Base-by-base conservation (phyloP, 2,888 invertebrate species). In the Ephialtes manifestator region DNA sequence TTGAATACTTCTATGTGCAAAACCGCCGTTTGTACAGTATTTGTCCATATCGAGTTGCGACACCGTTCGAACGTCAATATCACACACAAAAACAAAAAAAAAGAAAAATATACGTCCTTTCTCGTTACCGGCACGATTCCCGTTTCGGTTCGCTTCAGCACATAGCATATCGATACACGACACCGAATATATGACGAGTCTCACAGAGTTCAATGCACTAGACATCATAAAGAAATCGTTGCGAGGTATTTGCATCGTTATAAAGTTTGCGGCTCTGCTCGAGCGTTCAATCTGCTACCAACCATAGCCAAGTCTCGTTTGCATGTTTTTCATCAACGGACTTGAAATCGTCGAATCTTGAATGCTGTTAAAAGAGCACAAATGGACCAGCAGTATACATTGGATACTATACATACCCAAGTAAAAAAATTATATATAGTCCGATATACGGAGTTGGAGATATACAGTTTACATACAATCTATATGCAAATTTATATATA, bases 241-340 rank as follows among this genome's bases (percentile, higher is more conserved):
- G 20, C 65, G 35, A 75, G 48, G 74, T 48, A 75, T 75, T 63
- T 68, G 68, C 75, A 63, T 81, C 81, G 81, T 81, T 81, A 76
- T 39, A 81, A 81, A 81, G 70, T 75, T 81, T 80, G 43, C 63
- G 53, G 53, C 60, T 70, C 60, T 18, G 51, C 60, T 68, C 35
- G 75, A 20, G 70, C 48, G 48, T 53, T n/a, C 48, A 60, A 43
- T 75, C 39, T 53, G 28, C 39, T 65, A 39, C 39, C 65, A 39
- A 65, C 11, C n/a, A 35, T 31, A 31, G 63, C 65, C 18, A 67
- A 55, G 67, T 48, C 63, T 77, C 39, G 67, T 81, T 81, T 74
- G 55, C 58, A 51, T 65, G 39, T 74, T 58, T 81, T 55, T 67
- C 51, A 31, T 58, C 72, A 58, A 55, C n/a, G n/a, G 4, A 46